These are phyloP conservation scores for Nipponacmea schrenckii DNA, from an alignment of 2,888 invertebrate genomes.

Conservation along the genomic window DNA sequence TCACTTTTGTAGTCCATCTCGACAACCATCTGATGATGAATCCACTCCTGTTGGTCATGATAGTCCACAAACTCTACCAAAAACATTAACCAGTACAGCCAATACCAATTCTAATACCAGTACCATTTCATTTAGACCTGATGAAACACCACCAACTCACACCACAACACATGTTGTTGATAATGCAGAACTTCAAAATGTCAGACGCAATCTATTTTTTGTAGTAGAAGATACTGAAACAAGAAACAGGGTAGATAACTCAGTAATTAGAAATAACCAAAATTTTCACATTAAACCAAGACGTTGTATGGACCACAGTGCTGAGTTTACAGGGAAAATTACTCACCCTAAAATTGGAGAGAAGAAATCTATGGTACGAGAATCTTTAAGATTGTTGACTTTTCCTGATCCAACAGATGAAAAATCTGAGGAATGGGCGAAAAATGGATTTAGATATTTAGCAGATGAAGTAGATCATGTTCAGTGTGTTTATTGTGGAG, in stretches of 20 bases:
- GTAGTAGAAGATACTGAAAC: too few relatives aligned
- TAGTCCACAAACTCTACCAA: background rate
- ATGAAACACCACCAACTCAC: background rate
- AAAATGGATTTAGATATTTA: background rate
- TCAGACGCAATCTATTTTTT: background rate
- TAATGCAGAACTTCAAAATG: background rate
- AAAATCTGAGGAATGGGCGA: background rate
- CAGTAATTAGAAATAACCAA: too few relatives aligned
- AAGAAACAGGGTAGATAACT: too few relatives aligned
- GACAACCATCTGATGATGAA: background rate
- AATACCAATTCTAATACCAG: background rate
- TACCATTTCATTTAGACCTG: background rate
- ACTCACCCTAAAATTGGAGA: background rate
- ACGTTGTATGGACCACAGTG: background rate
- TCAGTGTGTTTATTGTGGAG: conserved; percentile 2
- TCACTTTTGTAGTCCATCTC: background rate
- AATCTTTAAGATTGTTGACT: background rate
- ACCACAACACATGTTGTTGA: background rate
- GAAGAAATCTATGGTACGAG: background rate
- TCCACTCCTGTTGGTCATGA: background rate
- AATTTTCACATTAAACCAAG: too few relatives aligned
- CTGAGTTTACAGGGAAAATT: background rate
- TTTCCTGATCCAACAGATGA: background rate
- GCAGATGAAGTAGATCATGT: background rate
- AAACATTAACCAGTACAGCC: background rate